Conservation (phyloP, 2,888 invertebrate species). For the Cordilura impudica region DNA sequence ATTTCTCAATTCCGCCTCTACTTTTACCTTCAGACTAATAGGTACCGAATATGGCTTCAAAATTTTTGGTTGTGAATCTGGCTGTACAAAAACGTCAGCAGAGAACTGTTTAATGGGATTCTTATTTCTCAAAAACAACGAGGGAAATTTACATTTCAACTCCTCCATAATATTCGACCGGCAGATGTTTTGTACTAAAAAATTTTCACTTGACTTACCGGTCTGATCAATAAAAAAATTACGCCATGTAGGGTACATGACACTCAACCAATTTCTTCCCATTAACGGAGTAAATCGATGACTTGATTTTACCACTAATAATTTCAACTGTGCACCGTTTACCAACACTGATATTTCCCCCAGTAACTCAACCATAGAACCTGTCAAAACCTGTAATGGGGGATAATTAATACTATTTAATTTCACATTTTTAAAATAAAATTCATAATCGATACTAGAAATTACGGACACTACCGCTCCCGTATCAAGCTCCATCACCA, state of each 20-base stretch:
- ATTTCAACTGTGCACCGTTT: not conserved
- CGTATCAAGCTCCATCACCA: conserved; percentile 15
- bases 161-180: conserved; percentile 17
- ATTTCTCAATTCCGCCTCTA: conserved; percentile 19
- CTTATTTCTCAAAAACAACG: conserved; percentile 18
- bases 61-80: conserved; percentile 46
- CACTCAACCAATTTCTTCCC: conserved; percentile 44
- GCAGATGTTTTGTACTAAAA: conserved; percentile 3
- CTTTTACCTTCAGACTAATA: conserved; percentile 27
- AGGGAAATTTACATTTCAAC: conserved; percentile 32
- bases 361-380: not conserved
- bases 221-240: conserved; percentile 7
- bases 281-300: conserved; percentile 28
- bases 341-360: not conserved
- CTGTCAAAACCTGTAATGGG: conserved; percentile 5
- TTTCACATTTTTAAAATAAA: conserved; percentile 1
- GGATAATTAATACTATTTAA: not conserved
- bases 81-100: conserved; percentile 29
- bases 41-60: conserved; percentile 38
- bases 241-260: conserved; percentile 33
- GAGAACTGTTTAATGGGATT: conserved; percentile 13
- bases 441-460: conserved; percentile 6
- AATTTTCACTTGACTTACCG: conserved; percentile 14
- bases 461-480: conserved; percentile 31
- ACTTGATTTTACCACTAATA: not conserved